These are phyloP conservation scores for Candidula unifasciata DNA, from an alignment of 2,888 invertebrate species.

Conservation along the genomic window DNA sequence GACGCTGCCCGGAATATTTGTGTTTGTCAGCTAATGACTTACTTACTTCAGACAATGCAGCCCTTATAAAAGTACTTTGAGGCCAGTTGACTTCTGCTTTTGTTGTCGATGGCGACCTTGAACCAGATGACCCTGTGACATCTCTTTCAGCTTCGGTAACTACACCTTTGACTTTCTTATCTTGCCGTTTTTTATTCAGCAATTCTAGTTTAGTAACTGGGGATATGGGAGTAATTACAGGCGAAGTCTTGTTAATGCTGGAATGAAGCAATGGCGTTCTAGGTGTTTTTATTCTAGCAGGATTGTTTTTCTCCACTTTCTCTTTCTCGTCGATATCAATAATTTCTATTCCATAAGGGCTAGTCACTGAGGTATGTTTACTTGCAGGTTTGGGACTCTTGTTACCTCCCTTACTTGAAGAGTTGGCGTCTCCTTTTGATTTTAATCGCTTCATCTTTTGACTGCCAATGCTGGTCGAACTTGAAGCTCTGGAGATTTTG, in stretches of 20 bases:
- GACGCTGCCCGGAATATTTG: constrained; percentile 34
- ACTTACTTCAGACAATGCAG: constrained; percentile 26
- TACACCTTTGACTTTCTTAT: constrained; percentile 50
- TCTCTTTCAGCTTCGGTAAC: constrained; percentile 53
- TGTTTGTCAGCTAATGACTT: constrained; percentile 29
- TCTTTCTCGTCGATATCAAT: constrained; percentile 62
- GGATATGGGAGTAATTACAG: constrained; percentile 50
- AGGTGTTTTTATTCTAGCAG: constrained; percentile 59
- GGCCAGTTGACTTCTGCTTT: constrained; percentile 51
- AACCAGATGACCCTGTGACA: constrained; percentile 54
- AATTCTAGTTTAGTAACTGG: constrained; percentile 64
- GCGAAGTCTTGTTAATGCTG: constrained; percentile 58
- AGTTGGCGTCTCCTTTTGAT: neutral
- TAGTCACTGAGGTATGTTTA: constrained; percentile 62
- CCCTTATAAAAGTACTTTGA: constrained; percentile 22
- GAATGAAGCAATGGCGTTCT: constrained; percentile 69
- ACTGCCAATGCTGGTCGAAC: constrained; percentile 64
- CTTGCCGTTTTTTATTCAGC: constrained; percentile 60
- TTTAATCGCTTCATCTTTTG: constrained; percentile 15
- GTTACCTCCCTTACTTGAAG: neutral
- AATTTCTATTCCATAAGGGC: constrained; percentile 65
- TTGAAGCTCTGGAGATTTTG: constrained; percentile 60
- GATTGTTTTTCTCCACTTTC: constrained; percentile 66
- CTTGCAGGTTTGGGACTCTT: constrained; percentile 61
- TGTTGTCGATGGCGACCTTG: constrained; percentile 43